Evolutionary conservation across 2,888 invertebrate genomes (phyloP), one percentile per base, ranked within the genome.

Genomic region (Bibio marci): DNA sequence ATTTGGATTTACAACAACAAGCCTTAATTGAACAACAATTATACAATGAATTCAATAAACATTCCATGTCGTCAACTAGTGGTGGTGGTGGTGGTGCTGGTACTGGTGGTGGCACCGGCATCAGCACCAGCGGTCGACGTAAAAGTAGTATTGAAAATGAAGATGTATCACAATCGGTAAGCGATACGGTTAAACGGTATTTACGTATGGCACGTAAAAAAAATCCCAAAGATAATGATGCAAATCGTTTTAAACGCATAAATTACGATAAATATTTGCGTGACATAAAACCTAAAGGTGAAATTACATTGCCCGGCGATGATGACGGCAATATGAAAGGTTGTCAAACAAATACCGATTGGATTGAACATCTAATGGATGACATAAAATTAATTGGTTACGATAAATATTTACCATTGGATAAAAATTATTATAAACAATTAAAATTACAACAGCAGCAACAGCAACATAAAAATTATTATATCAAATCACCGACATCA

Each of bases 121-220:
- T 14, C 32, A 14, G 33, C 38, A 38, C 22, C 8, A 22, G 5
- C 4, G 22, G 37, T 53, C 64, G 79, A 7, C 69, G 83, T 34
- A 72, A 79, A 49, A 80, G 80, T 49, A 81, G 82, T 54, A 77
- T 83, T 12, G 83, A 83, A 52, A 78, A 83, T 55, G 83, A 83
- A 51, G 85, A 85, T 52, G 76, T 85, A 1, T 83, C 83, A 0
- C 85, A 85, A 44, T 86, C 85, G 1, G 86, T 87, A 19, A 80
- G 83, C 53, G 83, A 86, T 52, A 86, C 83, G 1, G 83, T 87
- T 43, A 86, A 86, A 58, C 67, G 86, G 10, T 87, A 87, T 57
- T 60, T 87, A 37, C 67, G 82, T 41, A 87, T 87, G 86, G 86
- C 85, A 7, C 69, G 87, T 27, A 87, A 87, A 55, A 87, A 87